These are phyloP conservation scores for Drosophila prostipennis DNA, from an alignment of 2,888 invertebrate genomes.

Conservation along the genomic window DNA sequence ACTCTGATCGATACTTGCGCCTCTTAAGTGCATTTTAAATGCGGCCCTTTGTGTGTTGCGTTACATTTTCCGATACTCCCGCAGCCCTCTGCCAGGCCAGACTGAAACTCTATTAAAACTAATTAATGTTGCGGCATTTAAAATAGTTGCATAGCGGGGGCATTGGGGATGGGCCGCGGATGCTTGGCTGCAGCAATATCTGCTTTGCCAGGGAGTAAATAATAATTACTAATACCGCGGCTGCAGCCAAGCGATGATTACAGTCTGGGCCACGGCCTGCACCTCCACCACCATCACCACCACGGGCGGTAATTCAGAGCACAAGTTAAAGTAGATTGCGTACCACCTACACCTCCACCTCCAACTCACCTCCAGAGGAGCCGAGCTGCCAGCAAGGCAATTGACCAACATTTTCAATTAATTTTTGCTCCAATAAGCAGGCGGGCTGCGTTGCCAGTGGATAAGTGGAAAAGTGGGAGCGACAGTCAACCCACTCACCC, in stretches of 20 bases:
- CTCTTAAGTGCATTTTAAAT: slow-evolving; percentile 17
- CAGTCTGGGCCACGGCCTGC: slow-evolving; percentile 22
- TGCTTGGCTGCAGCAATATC: slow-evolving; percentile 28
- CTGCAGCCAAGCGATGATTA: slow-evolving; percentile 30
- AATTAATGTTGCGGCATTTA: slow-evolving; percentile 57
- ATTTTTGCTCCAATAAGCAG: slow-evolving; percentile 83
- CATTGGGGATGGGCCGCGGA: not conserved
- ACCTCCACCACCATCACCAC: not conserved
- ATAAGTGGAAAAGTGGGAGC: slow-evolving; percentile 20
- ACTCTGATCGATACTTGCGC: not conserved
- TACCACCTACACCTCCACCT: slow-evolving; percentile 4
- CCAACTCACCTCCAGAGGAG: not conserved
- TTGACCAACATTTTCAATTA: slow-evolving; percentile 84
- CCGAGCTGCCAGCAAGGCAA: slow-evolving; percentile 65
- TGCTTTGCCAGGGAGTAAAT: slow-evolving; percentile 37
- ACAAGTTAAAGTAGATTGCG: slow-evolving; percentile 32
- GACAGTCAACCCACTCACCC: slow-evolving; percentile 14
- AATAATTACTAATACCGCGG: slow-evolving; percentile 59
- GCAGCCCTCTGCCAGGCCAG: slow-evolving; percentile 3
- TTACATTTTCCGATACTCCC: slow-evolving; percentile 5
- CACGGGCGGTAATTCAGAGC: slow-evolving; percentile 24
- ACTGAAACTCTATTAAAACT: slow-evolving; percentile 63
- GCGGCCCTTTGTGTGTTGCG: not conserved
- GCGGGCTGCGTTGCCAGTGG: slow-evolving; percentile 33
- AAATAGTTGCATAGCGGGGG: slow-evolving; percentile 28